Evolutionary conservation across 2,888 invertebrate species (phyloP).

Genomic region (Metallyticus violacea): DNA sequence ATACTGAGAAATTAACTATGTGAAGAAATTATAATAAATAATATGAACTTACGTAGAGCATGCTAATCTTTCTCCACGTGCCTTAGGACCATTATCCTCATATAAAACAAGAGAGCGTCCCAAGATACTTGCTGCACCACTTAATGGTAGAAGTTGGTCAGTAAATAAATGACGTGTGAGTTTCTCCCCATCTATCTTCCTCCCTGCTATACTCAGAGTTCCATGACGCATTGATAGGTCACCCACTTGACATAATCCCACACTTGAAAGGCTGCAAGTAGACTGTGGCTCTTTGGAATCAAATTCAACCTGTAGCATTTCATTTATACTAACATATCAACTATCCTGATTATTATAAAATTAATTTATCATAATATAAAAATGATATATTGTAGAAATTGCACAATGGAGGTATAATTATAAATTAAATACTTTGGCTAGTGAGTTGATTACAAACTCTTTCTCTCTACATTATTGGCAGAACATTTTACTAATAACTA

Average conservation of each 20-base stretch:
- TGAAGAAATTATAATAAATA: neutral
- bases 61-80: constrained; percentile 82
- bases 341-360: too few species aligned
- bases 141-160: constrained; percentile 59
- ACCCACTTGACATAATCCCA: constrained; percentile 69
- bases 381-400: too few species aligned
- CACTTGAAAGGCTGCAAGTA: constrained; percentile 56
- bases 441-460: too few species aligned
- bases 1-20: neutral
- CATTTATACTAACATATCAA: neutral
- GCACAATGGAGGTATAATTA: too few species aligned
- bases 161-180: constrained; percentile 75
- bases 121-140: constrained; percentile 70
- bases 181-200: constrained; percentile 59
- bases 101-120: constrained; percentile 83
- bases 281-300: constrained; percentile 58
- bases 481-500: too few species aligned
- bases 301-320: constrained; percentile 52
- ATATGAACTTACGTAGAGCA: constrained; percentile 69
- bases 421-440: too few species aligned
- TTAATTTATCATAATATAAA: too few species aligned
- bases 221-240: constrained; percentile 74
- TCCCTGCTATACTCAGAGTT: constrained; percentile 70
- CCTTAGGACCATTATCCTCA: constrained; percentile 83
- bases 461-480: too few species aligned